Evolutionary conservation across 2,797 vertebrate species (phyloP).

Genomic region (Yasuhikotakia modesta): DNA sequence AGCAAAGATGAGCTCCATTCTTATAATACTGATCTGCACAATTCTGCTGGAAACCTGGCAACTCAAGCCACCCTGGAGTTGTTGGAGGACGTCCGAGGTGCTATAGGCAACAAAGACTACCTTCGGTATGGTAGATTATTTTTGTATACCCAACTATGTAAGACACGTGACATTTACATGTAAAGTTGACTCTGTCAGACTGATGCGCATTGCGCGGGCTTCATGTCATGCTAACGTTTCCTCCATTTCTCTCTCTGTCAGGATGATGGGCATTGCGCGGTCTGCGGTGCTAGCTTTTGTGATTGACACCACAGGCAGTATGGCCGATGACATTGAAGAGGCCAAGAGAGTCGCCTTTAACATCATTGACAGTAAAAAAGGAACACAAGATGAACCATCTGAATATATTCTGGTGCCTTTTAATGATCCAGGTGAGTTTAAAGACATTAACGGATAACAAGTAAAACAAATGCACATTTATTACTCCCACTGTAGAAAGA

Average conservation of each 20-base stretch:
- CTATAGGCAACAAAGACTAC: slow-evolving; percentile 66
- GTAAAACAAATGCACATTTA: background rate
- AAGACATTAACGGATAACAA: background rate
- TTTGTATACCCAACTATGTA: no score
- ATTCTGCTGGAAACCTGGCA: slow-evolving; percentile 67
- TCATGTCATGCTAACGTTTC: no score
- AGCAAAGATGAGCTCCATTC: slow-evolving; percentile 70
- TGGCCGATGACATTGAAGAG: slow-evolving; percentile 70
- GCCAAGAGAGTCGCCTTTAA: slow-evolving; percentile 59
- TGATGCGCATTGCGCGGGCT: no score
- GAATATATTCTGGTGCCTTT: slow-evolving; percentile 80
- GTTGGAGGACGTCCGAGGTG: slow-evolving; percentile 70
- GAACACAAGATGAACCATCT: slow-evolving; percentile 77
- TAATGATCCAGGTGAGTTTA: slow-evolving; percentile 73
- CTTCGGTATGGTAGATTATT: slow-evolving; percentile 68
- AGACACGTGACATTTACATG: background rate
- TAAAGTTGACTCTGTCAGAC: no score
- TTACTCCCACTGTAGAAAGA: background rate
- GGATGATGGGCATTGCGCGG: slow-evolving; percentile 76
- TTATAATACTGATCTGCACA: slow-evolving; percentile 63
- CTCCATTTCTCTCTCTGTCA: slow-evolving; percentile 45
- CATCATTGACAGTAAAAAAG: slow-evolving; percentile 74
- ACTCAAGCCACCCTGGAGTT: slow-evolving; percentile 66
- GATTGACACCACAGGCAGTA: slow-evolving; percentile 79
- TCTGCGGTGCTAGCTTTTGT: slow-evolving; percentile 75